Evolutionary conservation across 2,797 vertebrate species (phyloP).

Genomic region (Premnoplex brunnescens): DNA sequence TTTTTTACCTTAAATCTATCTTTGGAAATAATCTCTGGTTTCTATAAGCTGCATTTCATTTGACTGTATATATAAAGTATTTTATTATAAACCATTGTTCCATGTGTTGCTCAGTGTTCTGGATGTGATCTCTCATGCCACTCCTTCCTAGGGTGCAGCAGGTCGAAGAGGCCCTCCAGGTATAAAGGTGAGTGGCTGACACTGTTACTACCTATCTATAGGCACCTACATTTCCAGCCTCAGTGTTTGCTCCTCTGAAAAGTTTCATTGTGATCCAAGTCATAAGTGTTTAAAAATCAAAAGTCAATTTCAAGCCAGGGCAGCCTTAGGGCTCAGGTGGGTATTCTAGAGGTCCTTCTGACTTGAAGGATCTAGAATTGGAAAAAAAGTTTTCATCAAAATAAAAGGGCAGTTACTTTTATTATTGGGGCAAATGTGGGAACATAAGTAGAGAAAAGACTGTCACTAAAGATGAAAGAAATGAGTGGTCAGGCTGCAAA

Average conservation of each 20-base stretch:
- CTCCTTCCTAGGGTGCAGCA: constrained; percentile 76
- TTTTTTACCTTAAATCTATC: not conserved
- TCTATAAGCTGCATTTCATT: not conserved
- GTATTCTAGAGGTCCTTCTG: not conserved
- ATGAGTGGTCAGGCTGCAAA: not conserved
- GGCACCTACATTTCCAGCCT: not conserved
- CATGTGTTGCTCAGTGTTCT: not conserved
- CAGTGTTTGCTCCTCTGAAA: not conserved
- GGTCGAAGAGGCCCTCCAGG: constrained; percentile 81
- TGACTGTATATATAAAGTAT: not conserved
- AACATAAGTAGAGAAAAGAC: not conserved
- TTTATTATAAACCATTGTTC: not conserved
- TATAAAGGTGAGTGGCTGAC: constrained; percentile 73
- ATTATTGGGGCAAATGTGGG: not conserved
- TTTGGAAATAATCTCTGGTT: not conserved
- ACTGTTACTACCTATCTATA: not conserved
- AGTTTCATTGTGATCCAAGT: not conserved
- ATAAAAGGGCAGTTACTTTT: not conserved
- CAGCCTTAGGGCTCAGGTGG: not conserved
- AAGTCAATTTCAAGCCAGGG: not conserved
- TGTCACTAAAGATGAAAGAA: not conserved
- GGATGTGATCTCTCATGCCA: not conserved
- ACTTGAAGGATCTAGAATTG: not conserved
- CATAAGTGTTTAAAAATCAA: not conserved
- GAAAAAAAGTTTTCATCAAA: not conserved